These are phyloP conservation scores for Allacma fusca DNA, from an alignment of 2,888 invertebrate genomes.

Conservation along the genomic window DNA sequence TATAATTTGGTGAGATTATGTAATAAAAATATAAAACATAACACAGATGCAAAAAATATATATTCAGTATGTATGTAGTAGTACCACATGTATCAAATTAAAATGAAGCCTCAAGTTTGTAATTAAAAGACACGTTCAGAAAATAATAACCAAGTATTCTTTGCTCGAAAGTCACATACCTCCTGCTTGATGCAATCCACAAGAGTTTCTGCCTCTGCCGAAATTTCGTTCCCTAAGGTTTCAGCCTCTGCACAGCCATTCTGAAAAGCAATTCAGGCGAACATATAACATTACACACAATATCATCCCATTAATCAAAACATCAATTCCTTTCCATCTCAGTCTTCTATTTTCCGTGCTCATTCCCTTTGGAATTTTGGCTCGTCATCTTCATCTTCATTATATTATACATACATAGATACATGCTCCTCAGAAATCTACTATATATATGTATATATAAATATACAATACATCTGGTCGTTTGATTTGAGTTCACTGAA, in stretches of 20 bases:
- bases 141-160: constrained; percentile 2
- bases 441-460: background rate
- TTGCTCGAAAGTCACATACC: constrained; percentile 22
- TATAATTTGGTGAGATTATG: too few species aligned
- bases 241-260: constrained; percentile 23
- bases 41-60: too few species aligned
- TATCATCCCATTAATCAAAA: constrained; percentile 24
- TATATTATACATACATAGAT: background rate
- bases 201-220: constrained; percentile 32
- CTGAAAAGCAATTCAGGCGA: background rate
- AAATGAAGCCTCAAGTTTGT: constrained; percentile 21
- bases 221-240: constrained; percentile 25
- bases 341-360: background rate
- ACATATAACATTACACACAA: background rate
- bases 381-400: constrained; percentile 3
- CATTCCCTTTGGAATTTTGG: background rate
- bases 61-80: too few species aligned
- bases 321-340: background rate
- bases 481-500: too few species aligned
- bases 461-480: too few species aligned
- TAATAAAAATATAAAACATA: too few species aligned
- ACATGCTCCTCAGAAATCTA: background rate
- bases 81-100: constrained; percentile 23
- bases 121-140: constrained; percentile 29
- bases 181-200: constrained; percentile 35